phyloP scores from a whole-genome alignment of 2,113 vertebrate species.

The Lepus europaeus region DNA sequence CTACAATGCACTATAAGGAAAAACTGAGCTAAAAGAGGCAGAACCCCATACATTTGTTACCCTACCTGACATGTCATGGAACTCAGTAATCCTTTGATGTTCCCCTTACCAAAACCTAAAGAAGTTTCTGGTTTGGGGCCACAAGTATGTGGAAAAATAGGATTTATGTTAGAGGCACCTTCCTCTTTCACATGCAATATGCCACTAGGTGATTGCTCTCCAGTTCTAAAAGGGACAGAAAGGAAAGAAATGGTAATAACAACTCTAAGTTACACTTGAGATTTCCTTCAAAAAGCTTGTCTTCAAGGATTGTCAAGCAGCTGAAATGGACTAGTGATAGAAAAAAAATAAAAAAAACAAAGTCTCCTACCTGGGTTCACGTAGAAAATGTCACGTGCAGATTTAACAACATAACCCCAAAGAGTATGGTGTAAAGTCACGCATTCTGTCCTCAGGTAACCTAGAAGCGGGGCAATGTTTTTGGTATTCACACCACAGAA shows the following conservation, averaged over 20 bases:
- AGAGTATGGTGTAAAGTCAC: background rate
- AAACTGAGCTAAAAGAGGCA: background rate
- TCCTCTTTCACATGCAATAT: constrained; percentile 1
- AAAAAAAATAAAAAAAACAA: background rate
- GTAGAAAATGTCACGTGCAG: background rate
- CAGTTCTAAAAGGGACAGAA: background rate
- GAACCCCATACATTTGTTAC: background rate
- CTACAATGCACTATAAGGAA: background rate
- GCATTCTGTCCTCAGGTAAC: background rate
- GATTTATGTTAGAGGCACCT: background rate
- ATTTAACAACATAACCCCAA: constrained; percentile 2
- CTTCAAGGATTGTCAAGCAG: background rate
- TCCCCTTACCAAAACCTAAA: constrained; percentile 36
- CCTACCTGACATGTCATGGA: background rate
- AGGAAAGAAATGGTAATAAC: background rate
- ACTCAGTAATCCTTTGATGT: background rate
- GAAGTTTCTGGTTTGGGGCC: constrained; percentile 17
- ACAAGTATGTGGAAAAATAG: background rate
- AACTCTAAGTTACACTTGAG: background rate
- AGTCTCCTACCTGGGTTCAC: background rate
- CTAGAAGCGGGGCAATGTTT: constrained; percentile 6
- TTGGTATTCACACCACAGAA: background rate
- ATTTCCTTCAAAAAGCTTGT: constrained; percentile 21
- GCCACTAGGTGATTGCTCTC: background rate
- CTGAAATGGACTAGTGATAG: constrained; percentile 16